Evolutionary conservation across 2,797 vertebrate species (phyloP).

Genomic region (Miichthys miiuy): DNA sequence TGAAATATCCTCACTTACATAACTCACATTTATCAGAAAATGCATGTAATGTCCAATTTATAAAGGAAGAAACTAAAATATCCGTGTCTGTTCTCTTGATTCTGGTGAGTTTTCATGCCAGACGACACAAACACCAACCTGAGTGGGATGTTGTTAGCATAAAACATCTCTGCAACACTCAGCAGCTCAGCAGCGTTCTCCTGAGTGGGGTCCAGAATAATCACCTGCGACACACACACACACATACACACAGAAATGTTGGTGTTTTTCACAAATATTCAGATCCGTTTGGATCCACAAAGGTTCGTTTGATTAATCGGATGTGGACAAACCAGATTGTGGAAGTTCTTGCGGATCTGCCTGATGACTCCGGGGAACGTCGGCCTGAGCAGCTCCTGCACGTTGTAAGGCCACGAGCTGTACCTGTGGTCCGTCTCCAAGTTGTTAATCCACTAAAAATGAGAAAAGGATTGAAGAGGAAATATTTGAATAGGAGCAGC

Average conservation of each 20-base stretch:
- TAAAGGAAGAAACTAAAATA: background rate
- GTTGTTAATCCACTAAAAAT: constrained; percentile 96
- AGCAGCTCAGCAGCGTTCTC: constrained; percentile 91
- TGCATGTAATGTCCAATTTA: background rate
- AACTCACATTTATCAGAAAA: constrained; percentile 1
- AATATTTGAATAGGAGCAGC: constrained; percentile 4
- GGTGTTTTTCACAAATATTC: background rate
- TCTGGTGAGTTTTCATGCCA: background rate
- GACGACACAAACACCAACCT: constrained; percentile 84
- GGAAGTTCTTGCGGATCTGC: constrained; percentile 98
- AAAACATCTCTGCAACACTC: constrained; percentile 97
- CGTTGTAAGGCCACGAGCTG: constrained; percentile 93
- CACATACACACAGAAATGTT: constrained; percentile 4
- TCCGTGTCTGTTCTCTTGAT: background rate
- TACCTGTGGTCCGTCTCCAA: constrained; percentile 94
- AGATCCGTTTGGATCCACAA: constrained; percentile 17
- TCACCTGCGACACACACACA: constrained; percentile 84
- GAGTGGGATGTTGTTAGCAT: constrained; percentile 96
- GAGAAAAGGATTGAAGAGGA: constrained; percentile 1
- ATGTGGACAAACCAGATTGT: constrained; percentile 91
- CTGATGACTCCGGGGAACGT: constrained; percentile 98
- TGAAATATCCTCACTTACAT: background rate
- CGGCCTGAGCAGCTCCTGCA: constrained; percentile 95
- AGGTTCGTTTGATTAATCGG: background rate
- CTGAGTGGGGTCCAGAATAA: constrained; percentile 93